Evolutionary conservation across 2,797 vertebrate genomes (phyloP), one percentile per base, ranked within the genome.

Genomic region (Esox masquinongy): DNA sequence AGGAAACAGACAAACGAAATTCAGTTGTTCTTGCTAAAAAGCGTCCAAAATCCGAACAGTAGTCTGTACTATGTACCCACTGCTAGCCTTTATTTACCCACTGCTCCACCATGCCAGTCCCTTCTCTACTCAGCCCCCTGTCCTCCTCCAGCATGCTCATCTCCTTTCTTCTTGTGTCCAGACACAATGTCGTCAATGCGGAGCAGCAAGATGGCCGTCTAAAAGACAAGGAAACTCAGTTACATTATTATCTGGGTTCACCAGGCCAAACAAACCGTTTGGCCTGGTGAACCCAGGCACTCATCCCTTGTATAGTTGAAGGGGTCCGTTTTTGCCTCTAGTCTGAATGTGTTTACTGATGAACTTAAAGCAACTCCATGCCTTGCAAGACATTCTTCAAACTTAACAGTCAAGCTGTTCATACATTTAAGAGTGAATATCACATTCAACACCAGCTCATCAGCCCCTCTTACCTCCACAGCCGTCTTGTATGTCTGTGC

Each of bases 131-230:
- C 92, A 0, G 90, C 89, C 70, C 92, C 90, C 0, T 72, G 88
- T 66, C 92, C 90, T 72, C 82, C 81, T 12, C 86, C 90, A 2
- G 74, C 74, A 39, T 87, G 76, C 56, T 95, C 93, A 24, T 73
- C 71, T 0, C 95, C 96, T 1, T 97, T 98, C 92, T 96, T 98
- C 90, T 98, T 98, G 86, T 97, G 96, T 31, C 97, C 97, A 0
- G 97, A 99, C 50, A 99, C 96, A 0, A 99, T 99, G 93, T 97
- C 97, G 0, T 99, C 97, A 0, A 99, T 99, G 66, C 96, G 95
- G 50, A 99, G 93, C 75, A 99, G 86, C 50, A 99, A 90, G 83
- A 99, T 93, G 12, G 97, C 97, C 0, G 97, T 98, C 97, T 99
- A 81, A 22, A 76, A 17, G 82, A 36, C 8, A 66, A 22, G 8